Evolutionary conservation across 2,113 vertebrate species (phyloP).

Genomic region (Macrotis lagotis): DNA sequence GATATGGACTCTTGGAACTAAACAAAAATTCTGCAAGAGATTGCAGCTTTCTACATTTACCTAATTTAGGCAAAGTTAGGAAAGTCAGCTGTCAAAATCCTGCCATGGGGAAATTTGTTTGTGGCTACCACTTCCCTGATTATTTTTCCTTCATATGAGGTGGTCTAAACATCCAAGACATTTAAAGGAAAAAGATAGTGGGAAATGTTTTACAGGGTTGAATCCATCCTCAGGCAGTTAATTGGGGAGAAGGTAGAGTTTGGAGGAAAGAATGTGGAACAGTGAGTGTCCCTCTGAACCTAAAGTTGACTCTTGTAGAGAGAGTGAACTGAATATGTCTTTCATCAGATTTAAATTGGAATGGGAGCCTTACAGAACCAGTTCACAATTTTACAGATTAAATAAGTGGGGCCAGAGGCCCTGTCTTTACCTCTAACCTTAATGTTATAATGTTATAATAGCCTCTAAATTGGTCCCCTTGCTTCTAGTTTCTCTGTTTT

Average conservation of each 20-base stretch:
- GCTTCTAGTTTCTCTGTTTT: background rate
- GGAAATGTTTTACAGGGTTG: background rate
- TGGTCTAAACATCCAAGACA: background rate
- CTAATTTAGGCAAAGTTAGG: background rate
- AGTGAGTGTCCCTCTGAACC: background rate
- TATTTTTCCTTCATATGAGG: conserved; percentile 10
- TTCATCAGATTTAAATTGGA: background rate
- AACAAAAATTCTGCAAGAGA: background rate
- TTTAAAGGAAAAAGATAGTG: background rate
- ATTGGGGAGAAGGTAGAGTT: background rate
- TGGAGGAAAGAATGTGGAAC: background rate
- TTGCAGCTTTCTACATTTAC: background rate
- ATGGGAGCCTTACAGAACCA: background rate
- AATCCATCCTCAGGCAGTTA: background rate
- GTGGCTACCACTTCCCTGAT: background rate
- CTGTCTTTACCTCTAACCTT: background rate
- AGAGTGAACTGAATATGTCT: background rate
- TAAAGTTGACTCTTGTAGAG: background rate
- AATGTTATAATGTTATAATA: background rate
- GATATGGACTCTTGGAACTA: background rate
- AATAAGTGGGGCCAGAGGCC: background rate
- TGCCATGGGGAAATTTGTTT: background rate
- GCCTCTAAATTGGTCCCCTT: background rate
- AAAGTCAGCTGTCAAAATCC: background rate
- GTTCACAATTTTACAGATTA: background rate